These are phyloP conservation scores for Dipodomys merriami DNA, from an alignment of 2,113 vertebrate species.

Conservation along the genomic window DNA sequence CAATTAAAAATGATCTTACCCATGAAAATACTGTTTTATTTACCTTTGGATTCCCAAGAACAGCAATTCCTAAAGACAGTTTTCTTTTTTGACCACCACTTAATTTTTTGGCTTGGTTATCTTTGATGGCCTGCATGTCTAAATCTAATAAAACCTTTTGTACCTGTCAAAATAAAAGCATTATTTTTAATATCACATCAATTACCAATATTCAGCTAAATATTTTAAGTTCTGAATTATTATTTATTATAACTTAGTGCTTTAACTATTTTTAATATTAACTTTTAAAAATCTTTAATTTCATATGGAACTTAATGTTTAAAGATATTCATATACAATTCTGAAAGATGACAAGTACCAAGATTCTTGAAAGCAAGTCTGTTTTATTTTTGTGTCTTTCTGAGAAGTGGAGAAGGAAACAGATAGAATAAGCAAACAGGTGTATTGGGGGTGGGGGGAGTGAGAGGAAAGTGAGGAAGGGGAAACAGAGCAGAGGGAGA, in stretches of 20 bases:
- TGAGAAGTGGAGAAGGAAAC: neutral
- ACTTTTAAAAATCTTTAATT: constrained; percentile 14
- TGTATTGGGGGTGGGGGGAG: fast-evolving
- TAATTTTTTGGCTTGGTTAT: constrained; percentile 95
- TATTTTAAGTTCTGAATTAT: neutral
- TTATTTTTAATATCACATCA: constrained; percentile 12
- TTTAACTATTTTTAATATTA: constrained; percentile 52
- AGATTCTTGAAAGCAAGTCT: neutral
- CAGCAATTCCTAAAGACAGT: constrained; percentile 94
- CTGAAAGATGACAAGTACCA: constrained; percentile 32
- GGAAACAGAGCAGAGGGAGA: too few species aligned
- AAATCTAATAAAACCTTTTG: constrained; percentile 94
- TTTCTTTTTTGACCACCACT: constrained; percentile 97
- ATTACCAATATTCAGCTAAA: neutral
- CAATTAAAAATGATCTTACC: neutral
- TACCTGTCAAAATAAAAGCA: constrained; percentile 86
- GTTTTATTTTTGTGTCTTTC: neutral
- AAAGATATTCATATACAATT: neutral
- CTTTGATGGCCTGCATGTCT: constrained; percentile 96
- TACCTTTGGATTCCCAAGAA: constrained; percentile 98
- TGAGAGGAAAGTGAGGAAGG: neutral
- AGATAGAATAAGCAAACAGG: neutral
- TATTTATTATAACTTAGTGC: neutral
- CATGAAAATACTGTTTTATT: constrained; percentile 25
- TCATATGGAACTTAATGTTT: neutral